Conservation (phyloP, 2,797 vertebrate species). For the Pelodytes ibericus region DNA sequence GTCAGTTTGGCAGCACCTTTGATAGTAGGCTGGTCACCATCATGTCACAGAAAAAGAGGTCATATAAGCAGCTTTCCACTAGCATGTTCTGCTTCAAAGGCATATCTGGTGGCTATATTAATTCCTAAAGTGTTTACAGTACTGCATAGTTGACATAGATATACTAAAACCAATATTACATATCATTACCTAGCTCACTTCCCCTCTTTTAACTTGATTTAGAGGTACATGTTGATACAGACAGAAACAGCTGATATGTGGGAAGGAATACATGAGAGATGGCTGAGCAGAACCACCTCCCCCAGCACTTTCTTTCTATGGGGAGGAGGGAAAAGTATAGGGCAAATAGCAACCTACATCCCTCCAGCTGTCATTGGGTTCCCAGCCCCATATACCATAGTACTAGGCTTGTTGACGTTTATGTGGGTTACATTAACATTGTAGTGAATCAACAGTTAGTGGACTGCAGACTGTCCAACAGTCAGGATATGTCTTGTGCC, state of each 20-base stretch:
- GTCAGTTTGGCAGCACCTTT: constrained; percentile 60
- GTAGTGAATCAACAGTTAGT: too few species aligned
- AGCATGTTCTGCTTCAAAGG: not conserved
- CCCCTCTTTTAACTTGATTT: not conserved
- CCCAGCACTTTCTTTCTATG: too few species aligned
- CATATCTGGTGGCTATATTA: constrained; percentile 12
- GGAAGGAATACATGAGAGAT: not conserved
- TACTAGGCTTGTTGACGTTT: too few species aligned
- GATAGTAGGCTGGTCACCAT: constrained; percentile 58
- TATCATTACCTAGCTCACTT: not conserved
- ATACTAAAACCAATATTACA: not conserved
- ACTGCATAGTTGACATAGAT: constrained; percentile 61
- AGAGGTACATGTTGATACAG: not conserved
- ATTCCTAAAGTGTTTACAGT: constrained; percentile 39
- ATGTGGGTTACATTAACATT: too few species aligned
- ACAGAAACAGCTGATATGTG: constrained; percentile 5
- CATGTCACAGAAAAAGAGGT: constrained; percentile 44
- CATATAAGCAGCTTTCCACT: constrained; percentile 24
- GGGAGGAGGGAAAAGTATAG: too few species aligned
- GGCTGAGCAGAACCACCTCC: too few species aligned
- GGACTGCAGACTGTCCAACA: too few species aligned
- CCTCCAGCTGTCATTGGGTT: not conserved
- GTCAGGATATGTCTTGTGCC: too few species aligned
- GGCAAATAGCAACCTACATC: too few species aligned
- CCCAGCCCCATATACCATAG: too few species aligned